Percentiles rank a stretch among this genome's conserved stretches.
Evolutionary conservation across 2,888 invertebrate species (phyloP).

Genomic region (Cenopis cana): DNA sequence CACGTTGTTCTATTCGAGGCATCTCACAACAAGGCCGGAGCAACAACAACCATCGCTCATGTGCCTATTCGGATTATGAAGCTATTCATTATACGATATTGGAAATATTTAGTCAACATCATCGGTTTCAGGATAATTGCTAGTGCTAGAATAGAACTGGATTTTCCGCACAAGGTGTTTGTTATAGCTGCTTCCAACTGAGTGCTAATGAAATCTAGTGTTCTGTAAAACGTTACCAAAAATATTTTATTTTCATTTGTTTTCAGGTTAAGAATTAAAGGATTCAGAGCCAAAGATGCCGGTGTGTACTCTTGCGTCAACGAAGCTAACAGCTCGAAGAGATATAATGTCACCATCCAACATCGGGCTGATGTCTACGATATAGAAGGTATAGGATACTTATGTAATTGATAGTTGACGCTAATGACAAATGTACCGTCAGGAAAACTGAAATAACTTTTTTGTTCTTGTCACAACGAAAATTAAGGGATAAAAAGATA

Average conservation of each 20-base stretch:
- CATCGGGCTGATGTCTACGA: constrained; percentile 58
- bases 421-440: not conserved
- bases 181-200: not conserved
- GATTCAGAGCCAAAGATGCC: constrained; percentile 75
- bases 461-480: no score
- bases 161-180: not conserved
- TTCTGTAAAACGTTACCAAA: not conserved
- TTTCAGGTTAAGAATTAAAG: constrained; percentile 77
- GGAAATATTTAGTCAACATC: constrained; percentile 33
- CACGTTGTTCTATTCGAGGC: constrained; percentile 60
- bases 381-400: constrained; percentile 61
- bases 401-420: not conserved
- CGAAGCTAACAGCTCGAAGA: constrained; percentile 62
- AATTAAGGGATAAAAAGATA: no score
- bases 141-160: constrained; percentile 2
- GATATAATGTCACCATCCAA: constrained; percentile 66
- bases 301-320: constrained; percentile 78
- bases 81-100: constrained; percentile 42
- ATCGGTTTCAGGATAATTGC: constrained; percentile 1
- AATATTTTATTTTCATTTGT: constrained; percentile 13
- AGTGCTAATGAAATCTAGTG: not conserved
- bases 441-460: no score
- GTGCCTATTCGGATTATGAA: constrained; percentile 44
- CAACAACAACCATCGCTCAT: constrained; percentile 59
- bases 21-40: constrained; percentile 64